Conservation (phyloP, 2,797 vertebrate species). For the Enteromius thamalakanensis region DNA sequence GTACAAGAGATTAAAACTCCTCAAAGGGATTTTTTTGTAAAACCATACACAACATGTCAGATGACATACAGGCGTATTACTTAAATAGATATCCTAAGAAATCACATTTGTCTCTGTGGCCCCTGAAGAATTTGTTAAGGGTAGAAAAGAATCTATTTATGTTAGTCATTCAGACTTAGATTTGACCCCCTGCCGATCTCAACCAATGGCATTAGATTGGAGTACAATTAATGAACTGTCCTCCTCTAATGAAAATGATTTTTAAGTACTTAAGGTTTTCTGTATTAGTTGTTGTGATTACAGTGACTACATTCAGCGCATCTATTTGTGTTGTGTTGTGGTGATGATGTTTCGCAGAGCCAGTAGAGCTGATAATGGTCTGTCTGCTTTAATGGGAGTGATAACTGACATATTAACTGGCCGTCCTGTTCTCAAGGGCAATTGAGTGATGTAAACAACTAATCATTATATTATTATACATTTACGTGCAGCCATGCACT, state of each 20-base stretch:
- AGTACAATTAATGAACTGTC: background rate
- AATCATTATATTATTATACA: background rate
- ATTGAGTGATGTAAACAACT: constrained; percentile 1
- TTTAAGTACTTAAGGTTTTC: background rate
- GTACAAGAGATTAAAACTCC: background rate
- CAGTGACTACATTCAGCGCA: background rate
- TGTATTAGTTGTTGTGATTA: constrained; percentile 7
- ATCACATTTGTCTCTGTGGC: background rate
- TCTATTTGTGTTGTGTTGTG: constrained; percentile 4
- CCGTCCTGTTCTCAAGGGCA: constrained; percentile 5
- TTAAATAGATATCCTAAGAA: background rate
- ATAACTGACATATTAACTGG: background rate
- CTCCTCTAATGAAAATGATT: background rate
- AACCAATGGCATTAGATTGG: background rate
- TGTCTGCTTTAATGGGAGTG: background rate
- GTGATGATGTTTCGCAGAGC: background rate
- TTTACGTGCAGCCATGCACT: background rate
- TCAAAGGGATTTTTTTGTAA: background rate
- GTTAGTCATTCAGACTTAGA: constrained; percentile 1
- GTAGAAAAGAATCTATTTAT: background rate
- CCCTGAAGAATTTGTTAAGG: background rate
- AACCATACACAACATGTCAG: constrained; percentile 2
- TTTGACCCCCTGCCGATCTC: background rate
- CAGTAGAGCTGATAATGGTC: background rate
- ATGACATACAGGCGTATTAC: background rate